These are phyloP conservation scores for Falcaria lacertinaria DNA, from an alignment of 2,888 invertebrate genomes.

Conservation along the genomic window DNA sequence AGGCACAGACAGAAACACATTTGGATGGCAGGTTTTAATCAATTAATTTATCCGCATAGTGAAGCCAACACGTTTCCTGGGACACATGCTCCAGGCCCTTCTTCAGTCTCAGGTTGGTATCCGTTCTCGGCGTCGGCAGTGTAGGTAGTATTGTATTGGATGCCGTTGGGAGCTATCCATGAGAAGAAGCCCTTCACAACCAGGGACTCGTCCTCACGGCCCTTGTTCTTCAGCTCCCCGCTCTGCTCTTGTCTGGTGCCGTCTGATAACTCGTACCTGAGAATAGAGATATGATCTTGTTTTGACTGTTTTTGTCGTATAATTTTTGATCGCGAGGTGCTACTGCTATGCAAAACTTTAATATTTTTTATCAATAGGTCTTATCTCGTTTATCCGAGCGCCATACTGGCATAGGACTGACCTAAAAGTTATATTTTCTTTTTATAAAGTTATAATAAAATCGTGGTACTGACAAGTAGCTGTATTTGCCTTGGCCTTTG, in stretches of 20 bases:
- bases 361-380: no score
- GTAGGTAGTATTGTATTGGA: conserved; percentile 70
- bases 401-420: no score
- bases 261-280: conserved; percentile 75
- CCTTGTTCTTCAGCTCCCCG: conserved; percentile 72
- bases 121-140: conserved; percentile 77
- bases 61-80: conserved; percentile 50
- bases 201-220: conserved; percentile 73
- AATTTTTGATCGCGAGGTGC: no score
- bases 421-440: no score
- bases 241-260: conserved; percentile 70
- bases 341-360: no score
- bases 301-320: no score
- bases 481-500: conserved; percentile 58
- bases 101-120: conserved; percentile 68
- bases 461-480: conserved; percentile 50
- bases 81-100: conserved; percentile 44
- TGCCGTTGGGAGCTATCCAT: conserved; percentile 71
- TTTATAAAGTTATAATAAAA: conserved; percentile 3
- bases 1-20: no score
- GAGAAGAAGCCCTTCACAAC: conserved; percentile 72
- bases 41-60: conserved; percentile 14
- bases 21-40: no score
- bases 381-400: no score
- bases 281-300: neutral